phyloP scores from a whole-genome alignment of 2,797 vertebrate genomes.

The Lepidocolaptes lacrymiger region DNA sequence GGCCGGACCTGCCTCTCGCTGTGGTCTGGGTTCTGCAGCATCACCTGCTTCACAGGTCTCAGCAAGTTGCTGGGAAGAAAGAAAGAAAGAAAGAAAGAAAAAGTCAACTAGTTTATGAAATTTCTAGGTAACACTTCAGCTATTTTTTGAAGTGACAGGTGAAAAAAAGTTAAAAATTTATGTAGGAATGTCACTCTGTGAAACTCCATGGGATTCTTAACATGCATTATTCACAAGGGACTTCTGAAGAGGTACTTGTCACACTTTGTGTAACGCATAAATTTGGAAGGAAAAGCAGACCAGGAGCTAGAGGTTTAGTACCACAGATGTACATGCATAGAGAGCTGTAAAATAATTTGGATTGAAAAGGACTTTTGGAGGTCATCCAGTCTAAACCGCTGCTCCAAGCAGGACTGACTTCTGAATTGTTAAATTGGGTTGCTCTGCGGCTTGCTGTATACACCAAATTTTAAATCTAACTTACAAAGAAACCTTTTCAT shows the following conservation, averaged over 20 bases:
- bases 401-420: background rate
- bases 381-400: conserved; percentile 34
- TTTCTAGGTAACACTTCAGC: background rate
- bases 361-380: conserved; percentile 50
- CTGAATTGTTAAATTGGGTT: background rate
- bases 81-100: background rate
- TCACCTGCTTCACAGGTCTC: conserved; percentile 86
- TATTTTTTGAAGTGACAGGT: conserved; percentile 23
- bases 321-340: background rate
- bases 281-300: conserved; percentile 25
- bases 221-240: conserved; percentile 42
- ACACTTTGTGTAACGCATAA: background rate
- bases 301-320: conserved; percentile 19
- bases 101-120: background rate
- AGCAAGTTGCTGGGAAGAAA: conserved; percentile 81
- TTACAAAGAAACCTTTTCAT: conserved; percentile 26
- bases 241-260: conserved; percentile 30
- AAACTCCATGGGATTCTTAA: conserved; percentile 20
- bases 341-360: conserved; percentile 7
- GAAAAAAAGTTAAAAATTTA: background rate
- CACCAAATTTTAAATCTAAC: background rate
- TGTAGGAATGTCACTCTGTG: background rate
- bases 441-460: conserved; percentile 1
- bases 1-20: conserved; percentile 51
- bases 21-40: conserved; percentile 44